Base-by-base conservation (phyloP, 53 echinoderm and acorn worm species). In the Crossaster papposus region DNA sequence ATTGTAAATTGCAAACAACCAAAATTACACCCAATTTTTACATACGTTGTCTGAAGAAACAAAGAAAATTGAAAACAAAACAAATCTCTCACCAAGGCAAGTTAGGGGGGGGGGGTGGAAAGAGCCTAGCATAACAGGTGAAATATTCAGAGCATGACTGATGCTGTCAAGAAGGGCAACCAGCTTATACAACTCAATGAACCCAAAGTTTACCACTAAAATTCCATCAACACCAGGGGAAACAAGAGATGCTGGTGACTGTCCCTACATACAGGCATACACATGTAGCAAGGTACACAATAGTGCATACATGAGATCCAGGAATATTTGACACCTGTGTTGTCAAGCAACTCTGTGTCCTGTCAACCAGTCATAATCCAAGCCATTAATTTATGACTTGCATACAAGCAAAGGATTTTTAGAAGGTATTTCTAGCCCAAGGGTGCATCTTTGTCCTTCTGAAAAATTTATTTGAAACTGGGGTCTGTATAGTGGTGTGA, bases 401-500 rank as follows among this genome's bases (percentile, higher is more conserved):
- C 28, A 65, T 82, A 37, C 37, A 82, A 82, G 36, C n/a, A 12
- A n/a, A n/a, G 30, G 58, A 63, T 34, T 26, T 23, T 58, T 65
- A 2, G 64, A 2, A 82, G 14, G 15, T 65, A 82, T 65, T 68
- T 65, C 34, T 82, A 23, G 34, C 82, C 64, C 24, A 11, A 24
- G 82, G 82, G 65, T 23, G 36, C 14, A 65, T 44, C 22, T 68
- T 36, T 65, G 37, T 23, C 13, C 44, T 55, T 52, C 79, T 53
- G 51, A 52, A 55, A 79, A 79, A 10, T 24, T 79, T 52, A 79
- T 79, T 79, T 52, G 51, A 79, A 79, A 51, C 28, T 55, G 53
- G 55, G 15, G 31, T 18, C 38, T 37, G 37, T 2, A 14, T 44
- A 78, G 23, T 33, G 18, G 24, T 20, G n/a, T 24, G 0, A 11